A percentile compares a stretch with the other conserved stretches of the same genome.
Evolutionary conservation across 1,140 invertebrate genomes (phyloP).

Genomic region (Anadara kagoshimensis): DNA sequence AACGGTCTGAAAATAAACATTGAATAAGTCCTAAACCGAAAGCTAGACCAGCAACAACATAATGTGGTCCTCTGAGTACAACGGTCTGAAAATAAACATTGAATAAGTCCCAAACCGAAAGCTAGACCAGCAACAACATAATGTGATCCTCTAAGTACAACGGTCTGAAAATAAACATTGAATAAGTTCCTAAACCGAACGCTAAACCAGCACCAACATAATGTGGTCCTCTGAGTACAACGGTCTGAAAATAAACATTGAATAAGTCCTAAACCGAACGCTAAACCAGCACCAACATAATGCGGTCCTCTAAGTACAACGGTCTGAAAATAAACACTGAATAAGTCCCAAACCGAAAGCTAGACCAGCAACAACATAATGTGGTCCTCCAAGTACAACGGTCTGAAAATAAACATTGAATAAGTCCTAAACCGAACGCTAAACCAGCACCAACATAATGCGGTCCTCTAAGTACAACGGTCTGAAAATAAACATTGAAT

Average conservation of each 20-base stretch:
- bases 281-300: conserved; percentile 81
- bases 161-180: conserved; percentile 75
- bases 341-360: conserved; percentile 81
- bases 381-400: conserved; percentile 80
- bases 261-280: conserved; percentile 81
- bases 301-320: conserved; percentile 81
- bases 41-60: background rate
- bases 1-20: conserved; percentile 76
- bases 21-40: background rate
- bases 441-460: conserved; percentile 83
- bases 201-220: background rate
- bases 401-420: conserved; percentile 81
- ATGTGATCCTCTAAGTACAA: conserved; percentile 81
- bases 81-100: conserved; percentile 76
- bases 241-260: conserved; percentile 77
- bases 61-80: conserved; percentile 80
- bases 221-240: conserved; percentile 80
- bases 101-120: conserved; percentile 69
- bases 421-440: conserved; percentile 80
- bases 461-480: conserved; percentile 80
- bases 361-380: conserved; percentile 81
- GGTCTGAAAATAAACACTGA: conserved; percentile 80
- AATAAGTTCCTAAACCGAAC: background rate
- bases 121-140: conserved; percentile 81
- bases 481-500: conserved; percentile 79